phyloP scores from a whole-genome alignment of 2,797 vertebrate species.

The Pelodytes ibericus region DNA sequence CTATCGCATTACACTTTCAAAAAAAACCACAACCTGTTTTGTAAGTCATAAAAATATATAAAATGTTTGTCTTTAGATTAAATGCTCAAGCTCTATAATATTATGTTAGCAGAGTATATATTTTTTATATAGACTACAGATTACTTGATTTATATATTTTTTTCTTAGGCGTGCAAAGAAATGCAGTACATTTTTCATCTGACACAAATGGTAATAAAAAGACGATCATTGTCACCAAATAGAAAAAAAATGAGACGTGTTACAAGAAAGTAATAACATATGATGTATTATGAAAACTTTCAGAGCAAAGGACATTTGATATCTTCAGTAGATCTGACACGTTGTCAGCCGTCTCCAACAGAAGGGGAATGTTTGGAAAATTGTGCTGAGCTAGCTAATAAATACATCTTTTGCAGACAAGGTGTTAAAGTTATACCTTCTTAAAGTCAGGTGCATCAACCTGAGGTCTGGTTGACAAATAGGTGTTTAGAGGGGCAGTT shows the following conservation, averaged over 20 bases:
- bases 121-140: constrained; percentile 18
- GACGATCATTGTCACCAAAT: constrained; percentile 29
- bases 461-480: no score
- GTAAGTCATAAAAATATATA: no score
- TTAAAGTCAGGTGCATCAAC: no score
- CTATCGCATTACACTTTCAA: no score
- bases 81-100: neutral
- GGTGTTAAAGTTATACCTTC: no score
- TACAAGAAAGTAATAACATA: neutral
- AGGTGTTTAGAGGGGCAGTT: no score
- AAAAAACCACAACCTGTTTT: no score
- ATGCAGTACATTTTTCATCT: constrained; percentile 25
- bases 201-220: constrained; percentile 27
- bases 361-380: no score
- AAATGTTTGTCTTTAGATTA: neutral
- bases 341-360: neutral
- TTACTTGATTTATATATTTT: constrained; percentile 2
- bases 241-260: constrained; percentile 24
- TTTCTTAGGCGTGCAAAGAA: neutral
- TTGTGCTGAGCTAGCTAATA: no score
- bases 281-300: neutral
- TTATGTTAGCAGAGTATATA: constrained; percentile 3
- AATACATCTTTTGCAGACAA: no score
- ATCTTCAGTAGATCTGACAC: neutral
- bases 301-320: neutral